A percentile compares a stretch with the other conserved stretches of the same genome.
Evolutionary conservation across 2,797 vertebrate genomes (phyloP).

Genomic region (Argentina silus): DNA sequence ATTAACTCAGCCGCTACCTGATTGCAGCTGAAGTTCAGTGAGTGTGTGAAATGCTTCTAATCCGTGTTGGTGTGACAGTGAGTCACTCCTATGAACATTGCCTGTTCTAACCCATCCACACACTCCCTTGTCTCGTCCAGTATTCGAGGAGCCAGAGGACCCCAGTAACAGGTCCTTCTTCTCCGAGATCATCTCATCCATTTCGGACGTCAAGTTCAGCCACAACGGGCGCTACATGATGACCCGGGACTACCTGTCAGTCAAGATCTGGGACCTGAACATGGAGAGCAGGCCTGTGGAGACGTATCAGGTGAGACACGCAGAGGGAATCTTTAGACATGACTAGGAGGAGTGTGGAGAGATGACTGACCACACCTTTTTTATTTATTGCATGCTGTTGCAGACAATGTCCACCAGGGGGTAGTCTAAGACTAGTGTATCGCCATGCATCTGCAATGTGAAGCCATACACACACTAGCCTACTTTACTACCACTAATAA

Average conservation of each 20-base stretch:
- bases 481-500: neutral
- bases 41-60: no score
- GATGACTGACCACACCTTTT: conserved; percentile 31
- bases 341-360: neutral
- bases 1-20: no score
- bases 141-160: conserved; percentile 98
- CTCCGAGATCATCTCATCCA: conserved; percentile 99
- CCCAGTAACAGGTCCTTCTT: conserved; percentile 99
- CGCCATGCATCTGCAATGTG: neutral
- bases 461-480: neutral
- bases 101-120: neutral
- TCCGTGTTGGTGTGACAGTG: no score
- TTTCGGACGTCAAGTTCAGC: conserved; percentile 99
- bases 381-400: conserved; percentile 8
- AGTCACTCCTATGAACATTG: neutral
- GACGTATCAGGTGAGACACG: conserved; percentile 91
- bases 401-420: conserved; percentile 42
- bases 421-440: conserved; percentile 19
- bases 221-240: conserved; percentile 99
- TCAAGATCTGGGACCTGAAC: conserved; percentile 99
- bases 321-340: neutral
- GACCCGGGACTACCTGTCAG: conserved; percentile 98
- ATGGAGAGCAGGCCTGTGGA: conserved; percentile 98
- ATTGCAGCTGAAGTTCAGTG: no score
- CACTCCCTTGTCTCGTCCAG: conserved; percentile 64